These are phyloP conservation scores for Acronicta aceris DNA, from an alignment of 2,888 invertebrate genomes.

Conservation along the genomic window DNA sequence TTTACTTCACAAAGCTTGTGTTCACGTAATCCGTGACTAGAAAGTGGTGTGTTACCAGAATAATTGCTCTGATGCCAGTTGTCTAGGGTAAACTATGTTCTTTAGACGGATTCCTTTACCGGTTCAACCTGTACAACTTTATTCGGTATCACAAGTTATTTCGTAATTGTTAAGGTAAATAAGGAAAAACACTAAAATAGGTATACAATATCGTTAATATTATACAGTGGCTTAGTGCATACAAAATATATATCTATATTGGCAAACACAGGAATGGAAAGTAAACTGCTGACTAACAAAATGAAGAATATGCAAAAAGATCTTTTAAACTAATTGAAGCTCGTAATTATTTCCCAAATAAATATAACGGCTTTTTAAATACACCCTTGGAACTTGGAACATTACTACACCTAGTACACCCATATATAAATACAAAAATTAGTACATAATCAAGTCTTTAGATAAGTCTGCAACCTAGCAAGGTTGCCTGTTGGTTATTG, in stretches of 20 bases:
- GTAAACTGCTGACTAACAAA: constrained; percentile 42
- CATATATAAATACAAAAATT: too few relatives aligned
- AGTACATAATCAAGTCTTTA: not conserved
- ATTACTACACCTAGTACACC: too few relatives aligned
- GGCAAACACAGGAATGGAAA: constrained; percentile 42
- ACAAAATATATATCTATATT: constrained; percentile 44
- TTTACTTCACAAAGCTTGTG: constrained; percentile 69
- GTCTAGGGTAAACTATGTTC: constrained; percentile 55
- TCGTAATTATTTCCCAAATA: not conserved
- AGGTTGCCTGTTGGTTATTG: constrained; percentile 24
- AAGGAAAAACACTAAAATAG: constrained; percentile 28
- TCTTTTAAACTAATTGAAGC: constrained; percentile 1
- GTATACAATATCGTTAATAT: constrained; percentile 30
- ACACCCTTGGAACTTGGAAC: not conserved
- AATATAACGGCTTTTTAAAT: too few relatives aligned
- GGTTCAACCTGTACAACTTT: too few relatives aligned
- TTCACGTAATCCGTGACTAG: constrained; percentile 79
- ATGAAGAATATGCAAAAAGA: constrained; percentile 3
- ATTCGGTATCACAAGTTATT: constrained; percentile 30
- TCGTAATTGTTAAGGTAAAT: constrained; percentile 28
- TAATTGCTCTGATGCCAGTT: constrained; percentile 67
- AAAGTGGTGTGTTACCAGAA: constrained; percentile 74
- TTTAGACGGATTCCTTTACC: constrained; percentile 51
- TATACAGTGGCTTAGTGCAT: constrained; percentile 32
- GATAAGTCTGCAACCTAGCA: constrained; percentile 10